Evolutionary conservation across 2,888 invertebrate genomes (phyloP).

Genomic region (Calliopum simillimum): DNA sequence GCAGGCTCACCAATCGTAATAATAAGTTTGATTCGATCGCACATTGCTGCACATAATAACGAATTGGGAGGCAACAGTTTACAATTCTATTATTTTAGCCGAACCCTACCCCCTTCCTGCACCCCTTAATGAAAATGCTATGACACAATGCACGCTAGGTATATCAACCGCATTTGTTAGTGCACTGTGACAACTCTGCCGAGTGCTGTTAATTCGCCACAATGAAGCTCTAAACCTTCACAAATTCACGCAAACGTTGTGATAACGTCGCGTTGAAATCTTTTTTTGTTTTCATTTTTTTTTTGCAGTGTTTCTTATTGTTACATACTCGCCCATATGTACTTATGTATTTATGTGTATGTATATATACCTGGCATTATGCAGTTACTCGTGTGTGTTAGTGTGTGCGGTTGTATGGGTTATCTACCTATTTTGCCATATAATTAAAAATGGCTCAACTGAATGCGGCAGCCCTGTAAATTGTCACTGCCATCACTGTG

Average conservation of each 20-base stretch:
- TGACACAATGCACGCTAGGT: not conserved
- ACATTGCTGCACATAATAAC: constrained; percentile 33
- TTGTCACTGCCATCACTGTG: constrained; percentile 8
- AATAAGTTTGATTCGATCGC: constrained; percentile 22
- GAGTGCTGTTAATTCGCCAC: constrained; percentile 49
- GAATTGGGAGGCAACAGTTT: constrained; percentile 30
- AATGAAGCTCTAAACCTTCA: constrained; percentile 65
- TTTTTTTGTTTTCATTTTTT: not conserved
- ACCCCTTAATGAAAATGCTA: not conserved
- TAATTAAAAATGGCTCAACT: constrained; percentile 16
- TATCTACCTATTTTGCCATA: not conserved
- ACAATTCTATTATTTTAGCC: not conserved
- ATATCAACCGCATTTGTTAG: not conserved
- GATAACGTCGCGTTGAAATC: constrained; percentile 21
- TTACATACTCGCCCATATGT: not conserved
- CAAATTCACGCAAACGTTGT: constrained; percentile 63
- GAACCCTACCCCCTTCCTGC: not conserved
- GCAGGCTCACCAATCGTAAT: not conserved
- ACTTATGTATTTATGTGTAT: not conserved
- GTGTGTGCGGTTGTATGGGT: not conserved
- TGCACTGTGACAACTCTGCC: not conserved
- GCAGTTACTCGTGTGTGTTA: not conserved
- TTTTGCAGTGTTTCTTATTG: not conserved
- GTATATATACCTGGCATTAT: not conserved
- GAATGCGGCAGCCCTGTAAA: not conserved